Base-by-base conservation (phyloP, 2,113 vertebrate species). In the Rhabdornis inornatus region DNA sequence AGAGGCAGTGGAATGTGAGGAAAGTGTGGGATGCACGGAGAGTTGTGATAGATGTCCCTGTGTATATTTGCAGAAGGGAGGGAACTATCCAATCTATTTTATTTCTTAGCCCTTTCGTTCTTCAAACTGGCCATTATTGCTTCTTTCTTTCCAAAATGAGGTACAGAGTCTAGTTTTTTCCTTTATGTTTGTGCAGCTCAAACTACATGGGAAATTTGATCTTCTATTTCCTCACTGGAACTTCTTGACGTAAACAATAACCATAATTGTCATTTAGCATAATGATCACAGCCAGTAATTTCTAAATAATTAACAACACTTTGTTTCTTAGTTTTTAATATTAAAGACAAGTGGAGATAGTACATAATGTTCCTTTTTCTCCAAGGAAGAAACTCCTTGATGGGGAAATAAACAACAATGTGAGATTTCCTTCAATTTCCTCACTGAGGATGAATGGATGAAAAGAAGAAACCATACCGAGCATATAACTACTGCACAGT, bases 251-350 rank as follows among this genome's bases (percentile, higher is more conserved):
- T 71, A 85, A 87, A 55, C 24, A 93, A 79, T 75, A 87, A 71
- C 17, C 10, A 33, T 78, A 82, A 96, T 23, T 72, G 31, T 13
- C 44, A 85, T 90, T 93, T 90, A 89, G 55, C 42, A 30, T 72
- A 94, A 94, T 93, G 92, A 94, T 72, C 88, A 87, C 47, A 94
- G 25, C 60, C 88, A 94, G 53, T 84, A 76, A 89, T 93, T 89
- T 94, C 76, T 96, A 83, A 95, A 78, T 59, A 83, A 92, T 94
- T 97, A 92, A 82, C 87, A 87, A 90, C 27, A 87, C 4, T 78
- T 76, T 91, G 21, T 30, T 87, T 95, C 82, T 83, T 87, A 89
- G 35, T 25, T 81, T 92, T 87, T 89, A 88, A 90, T 94, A 78
- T 89, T 94, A 95, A 91, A 95, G 84, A 79, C 37, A 90, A 91